phyloP scores from a whole-genome alignment of 2,113 vertebrate species.

The Hemicordylus capensis region DNA sequence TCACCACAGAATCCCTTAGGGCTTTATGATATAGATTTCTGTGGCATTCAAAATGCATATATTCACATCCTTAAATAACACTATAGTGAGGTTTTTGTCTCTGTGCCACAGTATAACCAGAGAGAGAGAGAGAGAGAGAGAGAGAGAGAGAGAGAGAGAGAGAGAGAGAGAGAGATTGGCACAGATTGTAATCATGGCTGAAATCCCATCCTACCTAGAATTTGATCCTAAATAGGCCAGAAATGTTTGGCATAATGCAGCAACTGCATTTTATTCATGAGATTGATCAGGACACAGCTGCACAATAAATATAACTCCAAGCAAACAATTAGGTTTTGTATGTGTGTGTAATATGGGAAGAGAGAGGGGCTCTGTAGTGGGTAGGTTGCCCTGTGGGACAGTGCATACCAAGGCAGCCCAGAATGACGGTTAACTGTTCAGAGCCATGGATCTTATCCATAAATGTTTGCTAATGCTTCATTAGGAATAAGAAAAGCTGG shows the following conservation, averaged over 20 bases:
- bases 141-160: too few species aligned
- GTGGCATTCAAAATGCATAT: conserved; percentile 44
- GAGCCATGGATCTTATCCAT: not conserved
- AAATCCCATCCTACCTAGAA: conserved; percentile 51
- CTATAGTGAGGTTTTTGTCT: conserved; percentile 55
- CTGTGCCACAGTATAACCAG: conserved; percentile 46
- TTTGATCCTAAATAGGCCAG: conserved; percentile 46
- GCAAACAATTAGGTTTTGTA: conserved; percentile 3
- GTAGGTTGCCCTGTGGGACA: not conserved
- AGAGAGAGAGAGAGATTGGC: conserved; percentile 14
- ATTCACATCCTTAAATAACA: conserved; percentile 54
- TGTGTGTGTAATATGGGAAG: conserved; percentile 9
- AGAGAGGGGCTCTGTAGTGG: not conserved
- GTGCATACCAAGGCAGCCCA: not conserved
- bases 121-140: conserved; percentile 54
- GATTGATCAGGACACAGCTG: conserved; percentile 21
- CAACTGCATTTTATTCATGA: conserved; percentile 23
- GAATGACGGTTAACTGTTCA: not conserved
- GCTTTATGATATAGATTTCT: not conserved
- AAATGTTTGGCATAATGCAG: conserved; percentile 58
- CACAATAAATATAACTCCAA: conserved; percentile 27
- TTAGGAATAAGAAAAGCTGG: not conserved
- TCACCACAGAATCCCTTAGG: fast-evolving
- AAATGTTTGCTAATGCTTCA: not conserved
- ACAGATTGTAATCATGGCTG: conserved; percentile 41